Evolutionary conservation across 2,888 invertebrate species (phyloP).

Genomic region (Tinea semifulvella): DNA sequence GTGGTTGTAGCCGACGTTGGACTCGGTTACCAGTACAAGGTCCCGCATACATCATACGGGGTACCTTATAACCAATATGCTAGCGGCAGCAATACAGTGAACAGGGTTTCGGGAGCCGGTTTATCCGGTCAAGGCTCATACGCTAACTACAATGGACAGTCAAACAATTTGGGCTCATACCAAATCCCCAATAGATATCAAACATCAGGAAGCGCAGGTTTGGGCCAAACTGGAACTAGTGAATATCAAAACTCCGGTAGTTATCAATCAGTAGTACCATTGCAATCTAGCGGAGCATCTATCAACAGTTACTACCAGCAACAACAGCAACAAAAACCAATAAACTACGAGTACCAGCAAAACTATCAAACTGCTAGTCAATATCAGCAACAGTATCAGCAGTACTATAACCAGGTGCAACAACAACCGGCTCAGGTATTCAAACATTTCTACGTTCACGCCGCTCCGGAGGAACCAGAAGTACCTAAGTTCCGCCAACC

Average conservation of each 20-base stretch:
- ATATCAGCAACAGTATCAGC: constrained; percentile 37
- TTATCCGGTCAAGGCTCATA: not conserved
- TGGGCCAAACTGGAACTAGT: constrained; percentile 20
- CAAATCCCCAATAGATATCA: not conserved
- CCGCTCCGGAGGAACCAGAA: constrained; percentile 59
- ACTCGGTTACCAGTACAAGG: constrained; percentile 45
- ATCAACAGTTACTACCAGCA: constrained; percentile 11
- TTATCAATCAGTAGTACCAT: not conserved
- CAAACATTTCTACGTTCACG: constrained; percentile 59
- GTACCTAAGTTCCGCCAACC: constrained; percentile 66
- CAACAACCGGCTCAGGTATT: constrained; percentile 78
- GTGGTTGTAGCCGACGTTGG: constrained; percentile 42
- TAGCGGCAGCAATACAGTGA: constrained; percentile 20
- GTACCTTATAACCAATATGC: constrained; percentile 35
- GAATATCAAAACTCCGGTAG: constrained; percentile 2
- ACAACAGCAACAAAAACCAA: constrained; percentile 14
- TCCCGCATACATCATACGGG: constrained; percentile 49
- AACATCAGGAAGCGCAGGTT: not conserved
- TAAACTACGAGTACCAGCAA: constrained; percentile 1
- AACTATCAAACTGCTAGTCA: constrained; percentile 12
- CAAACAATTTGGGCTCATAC: not conserved
- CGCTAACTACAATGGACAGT: not conserved
- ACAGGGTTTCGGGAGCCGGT: not conserved
- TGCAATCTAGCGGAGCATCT: not conserved
- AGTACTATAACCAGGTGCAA: constrained; percentile 75